Evolutionary conservation across 2,888 invertebrate species (phyloP).

Genomic region (Stegana nigrithorax): DNA sequence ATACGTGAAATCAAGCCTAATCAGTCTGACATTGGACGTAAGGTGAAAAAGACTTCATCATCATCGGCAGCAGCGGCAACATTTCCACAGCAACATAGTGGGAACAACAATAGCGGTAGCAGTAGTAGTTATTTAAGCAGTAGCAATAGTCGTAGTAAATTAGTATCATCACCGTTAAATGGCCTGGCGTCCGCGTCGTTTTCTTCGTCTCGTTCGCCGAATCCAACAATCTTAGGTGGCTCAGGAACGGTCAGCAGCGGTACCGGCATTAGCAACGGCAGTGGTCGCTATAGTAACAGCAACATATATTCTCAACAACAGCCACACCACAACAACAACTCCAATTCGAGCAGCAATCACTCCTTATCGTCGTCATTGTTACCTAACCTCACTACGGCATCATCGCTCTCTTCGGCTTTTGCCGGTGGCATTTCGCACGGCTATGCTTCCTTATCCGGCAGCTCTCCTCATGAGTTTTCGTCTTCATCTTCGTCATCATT

Average conservation of each 20-base stretch:
- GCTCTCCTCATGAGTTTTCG: constrained; percentile 42
- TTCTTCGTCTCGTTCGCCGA: constrained; percentile 57
- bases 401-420: constrained; percentile 46
- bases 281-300: constrained; percentile 33
- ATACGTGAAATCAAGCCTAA: constrained; percentile 94
- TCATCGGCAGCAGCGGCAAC: constrained; percentile 33
- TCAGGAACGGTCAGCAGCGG: constrained; percentile 51
- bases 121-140: constrained; percentile 59
- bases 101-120: constrained; percentile 41
- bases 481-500: constrained; percentile 22
- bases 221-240: constrained; percentile 59
- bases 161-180: constrained; percentile 59
- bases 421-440: constrained; percentile 63
- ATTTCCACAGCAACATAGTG: constrained; percentile 32
- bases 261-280: constrained; percentile 33
- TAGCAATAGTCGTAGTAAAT: constrained; percentile 65
- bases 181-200: constrained; percentile 36
- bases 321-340: constrained; percentile 26
- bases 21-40: constrained; percentile 88
- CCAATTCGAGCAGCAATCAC: not conserved
- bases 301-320: constrained; percentile 26
- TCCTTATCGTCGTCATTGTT: not conserved
- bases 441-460: constrained; percentile 49
- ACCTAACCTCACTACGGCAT: constrained; percentile 30
- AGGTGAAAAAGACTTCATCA: constrained; percentile 77